phyloP scores from a whole-genome alignment of 1,140 invertebrate genomes.

The Galendromus occidentalis region DNA sequence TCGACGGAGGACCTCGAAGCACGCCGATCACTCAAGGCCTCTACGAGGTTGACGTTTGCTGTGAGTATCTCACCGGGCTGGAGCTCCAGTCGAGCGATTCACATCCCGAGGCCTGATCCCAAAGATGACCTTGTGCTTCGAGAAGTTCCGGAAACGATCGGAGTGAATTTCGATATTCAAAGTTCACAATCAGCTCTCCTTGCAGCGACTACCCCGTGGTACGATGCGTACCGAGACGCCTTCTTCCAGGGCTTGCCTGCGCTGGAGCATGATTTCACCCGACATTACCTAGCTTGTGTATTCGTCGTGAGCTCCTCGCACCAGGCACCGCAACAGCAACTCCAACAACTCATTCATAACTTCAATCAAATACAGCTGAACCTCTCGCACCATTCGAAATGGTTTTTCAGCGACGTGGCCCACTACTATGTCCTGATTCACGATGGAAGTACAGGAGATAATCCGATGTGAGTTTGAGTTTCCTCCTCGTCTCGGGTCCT shows the following conservation, averaged over 20 bases:
- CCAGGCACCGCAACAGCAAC: constrained; percentile 52
- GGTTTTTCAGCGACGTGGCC: constrained; percentile 65
- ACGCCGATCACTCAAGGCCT: not conserved
- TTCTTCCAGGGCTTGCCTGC: constrained; percentile 72
- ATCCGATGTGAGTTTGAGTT: constrained; percentile 17
- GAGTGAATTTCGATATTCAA: no score
- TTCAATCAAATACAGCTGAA: constrained; percentile 42
- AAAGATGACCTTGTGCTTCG: not conserved
- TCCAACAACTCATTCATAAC: constrained; percentile 48
- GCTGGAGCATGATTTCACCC: constrained; percentile 84
- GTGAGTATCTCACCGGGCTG: not conserved
- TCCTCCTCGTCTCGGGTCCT: no score
- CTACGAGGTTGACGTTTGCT: not conserved
- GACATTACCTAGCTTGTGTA: constrained; percentile 70
- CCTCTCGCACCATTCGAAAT: constrained; percentile 49
- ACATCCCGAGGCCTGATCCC: not conserved
- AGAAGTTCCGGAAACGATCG: not conserved
- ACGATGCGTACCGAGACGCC: constrained; percentile 77
- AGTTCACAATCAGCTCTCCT: no score
- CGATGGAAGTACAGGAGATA: constrained; percentile 46
- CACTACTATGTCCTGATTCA: constrained; percentile 76
- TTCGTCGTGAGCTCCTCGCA: constrained; percentile 64
- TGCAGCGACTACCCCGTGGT: constrained; percentile 65
- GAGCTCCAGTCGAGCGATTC: not conserved
- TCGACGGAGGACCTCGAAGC: not conserved